Evolutionary conservation across 2,797 vertebrate genomes (phyloP), one percentile per base, ranked within the genome.

Genomic region (Sorex maritimensis): DNA sequence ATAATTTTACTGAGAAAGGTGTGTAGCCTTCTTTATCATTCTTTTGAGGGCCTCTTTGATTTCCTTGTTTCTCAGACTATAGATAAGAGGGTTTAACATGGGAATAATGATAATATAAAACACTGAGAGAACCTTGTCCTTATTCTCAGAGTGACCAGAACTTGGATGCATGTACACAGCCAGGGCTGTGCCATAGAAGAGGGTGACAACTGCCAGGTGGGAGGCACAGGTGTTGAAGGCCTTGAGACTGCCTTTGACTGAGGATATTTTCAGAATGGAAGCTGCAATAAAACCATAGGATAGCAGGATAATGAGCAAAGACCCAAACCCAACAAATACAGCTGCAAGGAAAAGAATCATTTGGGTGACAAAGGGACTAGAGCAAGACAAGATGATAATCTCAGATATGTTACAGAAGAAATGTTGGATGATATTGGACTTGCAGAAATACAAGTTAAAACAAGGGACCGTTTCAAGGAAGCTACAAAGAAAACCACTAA

Each of bases 171-270:
- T 24, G 72, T 78, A 86, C 52, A 91, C 68, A 58, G 80, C 88
- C 17, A 91, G 6, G 41, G 5, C 77, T 23, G 61, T 92, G 26
- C 69, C 69, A 5, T 69, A 92, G 69, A 89, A 95, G 10, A 95
- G 63, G 6, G 24, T 65, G 12, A 90, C 82, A 1, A 41, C 65
- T 5, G 44, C 24, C 38, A 96, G 58, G 68, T 95, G 92, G 72
- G 84, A 91, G 38, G 86, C 82, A 74, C 88, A 94, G 52, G 88
- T 94, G 21, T 61, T 72, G 21, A 95, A 86, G 49, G 61, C 84
- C 46, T 90, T 90, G 82, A 34, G 38, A n/a, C 26, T 24, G 6
- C 55, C 38, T 63, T 74, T 71, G 30, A 41, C 21, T 24, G 69
- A 75, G 7, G 69, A 19, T 1, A 91, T 71, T 85, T 91, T 91